phyloP scores from a whole-genome alignment of 2,888 invertebrate species.

The Cinara cedri region DNA sequence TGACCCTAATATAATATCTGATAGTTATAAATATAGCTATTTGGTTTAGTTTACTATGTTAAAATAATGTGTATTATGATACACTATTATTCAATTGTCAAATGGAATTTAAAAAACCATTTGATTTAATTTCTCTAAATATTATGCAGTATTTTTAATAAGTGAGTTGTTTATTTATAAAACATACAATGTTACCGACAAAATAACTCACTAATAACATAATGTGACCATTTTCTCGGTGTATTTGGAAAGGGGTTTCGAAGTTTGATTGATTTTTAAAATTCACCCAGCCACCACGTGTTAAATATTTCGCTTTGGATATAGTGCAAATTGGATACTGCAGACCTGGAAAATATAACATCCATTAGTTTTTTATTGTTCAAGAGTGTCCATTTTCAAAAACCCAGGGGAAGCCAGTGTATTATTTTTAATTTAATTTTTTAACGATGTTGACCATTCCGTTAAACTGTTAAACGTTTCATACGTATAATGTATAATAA shows the following conservation, averaged over 20 bases:
- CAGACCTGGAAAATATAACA: conserved; percentile 32
- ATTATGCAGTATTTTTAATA: neutral
- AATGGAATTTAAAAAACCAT: neutral
- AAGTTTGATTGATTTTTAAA: conserved; percentile 70
- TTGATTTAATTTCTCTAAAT: neutral
- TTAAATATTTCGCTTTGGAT: conserved; percentile 82
- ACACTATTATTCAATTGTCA: neutral
- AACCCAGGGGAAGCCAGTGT: too few species aligned
- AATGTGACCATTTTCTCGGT: conserved; percentile 80
- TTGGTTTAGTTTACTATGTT: neutral
- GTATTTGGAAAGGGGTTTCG: conserved; percentile 67
- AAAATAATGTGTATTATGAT: neutral
- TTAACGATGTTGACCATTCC: too few species aligned
- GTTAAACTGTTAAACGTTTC: too few species aligned
- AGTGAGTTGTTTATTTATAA: neutral
- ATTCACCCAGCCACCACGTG: conserved; percentile 80
- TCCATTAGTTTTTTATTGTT: too few species aligned
- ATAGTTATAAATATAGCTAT: neutral
- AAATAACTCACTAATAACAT: conserved; percentile 74
- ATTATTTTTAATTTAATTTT: too few species aligned
- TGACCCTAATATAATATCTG: neutral
- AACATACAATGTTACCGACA: neutral
- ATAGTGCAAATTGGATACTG: conserved; percentile 78
- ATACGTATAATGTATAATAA: too few species aligned
- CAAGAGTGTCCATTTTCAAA: too few species aligned